Base-by-base conservation (phyloP, 2,113 vertebrate species). In the Colius striatus region DNA sequence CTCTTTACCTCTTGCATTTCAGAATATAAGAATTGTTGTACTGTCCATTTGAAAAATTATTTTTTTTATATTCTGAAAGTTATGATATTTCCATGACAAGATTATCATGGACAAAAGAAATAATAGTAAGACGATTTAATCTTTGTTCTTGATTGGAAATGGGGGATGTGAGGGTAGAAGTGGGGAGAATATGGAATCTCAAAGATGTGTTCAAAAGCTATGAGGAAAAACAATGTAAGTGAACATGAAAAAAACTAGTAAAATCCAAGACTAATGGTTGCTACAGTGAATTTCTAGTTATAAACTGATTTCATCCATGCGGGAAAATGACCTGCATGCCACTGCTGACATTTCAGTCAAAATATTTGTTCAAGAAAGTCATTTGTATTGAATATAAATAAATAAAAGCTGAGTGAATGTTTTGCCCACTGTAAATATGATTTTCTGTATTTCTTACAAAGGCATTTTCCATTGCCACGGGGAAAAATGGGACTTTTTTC, bases 141-240 rank as follows among this genome's bases (percentile, higher is more conserved):
- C 3, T 85, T 94, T 79, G 4, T 25, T 34, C 16, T 90, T 62
- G 32, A 13, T 50, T 41, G 9, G 12, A 12, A 12, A 12, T 41
- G 38, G 38, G 38, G 3, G 13, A 15, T 13, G 10, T 2, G 11
- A 3, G 47, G 2, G 4, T 30, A 6, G 21, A 66, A 36, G 6
- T 50, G 15, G 11, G 13, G 30, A 70, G 3, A 30, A 8, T 25
- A 6, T 21, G 14, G n/a, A 38, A 57, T 48, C 14, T 72, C 54
- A 57, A 73, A 47, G 29, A 18, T 18, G 11, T 4, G 6, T 62
- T 13, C 16, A 43, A 66, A 91, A 80, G 7, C 17, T 51, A 9
- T 26, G 27, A 16, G 27, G 29, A 75, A 68, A 55, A 74, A 13
- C 8, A 66, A 38, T 38, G 4, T 19, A 70, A 47, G 9, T 34